Conservation (phyloP, 2,888 invertebrate genomes). For the Malacosoma neustria region DNA sequence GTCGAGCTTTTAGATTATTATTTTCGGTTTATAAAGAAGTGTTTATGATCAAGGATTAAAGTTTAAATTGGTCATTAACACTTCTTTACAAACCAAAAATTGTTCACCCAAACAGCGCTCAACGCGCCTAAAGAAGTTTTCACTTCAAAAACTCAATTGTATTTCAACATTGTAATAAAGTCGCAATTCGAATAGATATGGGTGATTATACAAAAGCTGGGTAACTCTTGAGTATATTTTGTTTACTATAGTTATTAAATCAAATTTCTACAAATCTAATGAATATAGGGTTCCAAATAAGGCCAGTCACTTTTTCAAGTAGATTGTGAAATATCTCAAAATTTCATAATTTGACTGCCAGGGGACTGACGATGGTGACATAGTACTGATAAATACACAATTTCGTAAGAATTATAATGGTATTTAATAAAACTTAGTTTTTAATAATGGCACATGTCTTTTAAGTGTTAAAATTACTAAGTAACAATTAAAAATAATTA, state of each 20-base stretch:
- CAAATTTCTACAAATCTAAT: conserved; percentile 12
- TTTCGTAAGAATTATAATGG: conserved; percentile 3
- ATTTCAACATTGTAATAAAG: too few species aligned
- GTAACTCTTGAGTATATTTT: conserved; percentile 12
- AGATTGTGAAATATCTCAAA: conserved; percentile 1
- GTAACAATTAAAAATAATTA: too few species aligned
- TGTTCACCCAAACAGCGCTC: too few species aligned
- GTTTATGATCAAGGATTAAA: too few species aligned
- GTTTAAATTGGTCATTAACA: too few species aligned
- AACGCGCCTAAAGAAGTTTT: too few species aligned
- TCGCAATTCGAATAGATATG: too few species aligned
- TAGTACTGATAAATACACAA: conserved; percentile 1
- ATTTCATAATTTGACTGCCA: neutral
- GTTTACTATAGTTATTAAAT: conserved; percentile 13
- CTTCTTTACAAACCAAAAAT: too few species aligned
- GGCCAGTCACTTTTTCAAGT: conserved; percentile 17
- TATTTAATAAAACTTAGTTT: too few species aligned
- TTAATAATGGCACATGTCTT: conserved; percentile 4
- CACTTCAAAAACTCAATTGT: too few species aligned
- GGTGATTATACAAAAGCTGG: conserved; percentile 9
- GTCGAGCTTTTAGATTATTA: too few species aligned
- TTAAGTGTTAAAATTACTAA: conserved; percentile 6
- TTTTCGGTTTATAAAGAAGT: too few species aligned
- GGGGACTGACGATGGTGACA: conserved; percentile 2
- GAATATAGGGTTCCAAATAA: conserved; percentile 12